Conservation (phyloP, 92 coral and sea anemone genomes). For the Porites lobata region DNA sequence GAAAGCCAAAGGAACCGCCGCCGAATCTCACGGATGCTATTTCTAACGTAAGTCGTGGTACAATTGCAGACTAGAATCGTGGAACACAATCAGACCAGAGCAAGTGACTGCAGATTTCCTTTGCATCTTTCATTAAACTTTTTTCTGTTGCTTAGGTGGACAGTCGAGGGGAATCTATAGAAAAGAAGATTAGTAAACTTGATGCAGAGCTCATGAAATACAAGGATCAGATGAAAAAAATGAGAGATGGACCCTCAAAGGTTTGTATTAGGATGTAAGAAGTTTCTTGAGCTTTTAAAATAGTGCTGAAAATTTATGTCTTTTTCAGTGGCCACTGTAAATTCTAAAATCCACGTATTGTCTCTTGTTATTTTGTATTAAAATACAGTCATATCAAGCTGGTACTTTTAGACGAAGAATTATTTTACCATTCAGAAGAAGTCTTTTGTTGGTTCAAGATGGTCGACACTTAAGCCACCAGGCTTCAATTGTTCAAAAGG, state of each 20-base stretch:
- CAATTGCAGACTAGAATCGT: not conserved
- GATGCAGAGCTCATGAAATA: conserved; percentile 95
- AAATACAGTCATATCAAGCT: too few species aligned
- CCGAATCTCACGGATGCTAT: conserved; percentile 98
- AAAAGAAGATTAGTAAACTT: conserved; percentile 92
- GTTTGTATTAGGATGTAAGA: conserved; percentile 37
- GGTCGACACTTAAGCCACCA: too few species aligned
- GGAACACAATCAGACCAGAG: not conserved
- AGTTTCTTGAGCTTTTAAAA: too few species aligned
- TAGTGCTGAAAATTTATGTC: too few species aligned
- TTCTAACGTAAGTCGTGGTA: conserved; percentile 75
- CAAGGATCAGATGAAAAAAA: conserved; percentile 99
- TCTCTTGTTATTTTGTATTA: too few species aligned
- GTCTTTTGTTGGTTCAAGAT: too few species aligned
- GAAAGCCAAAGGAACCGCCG: conserved; percentile 97
- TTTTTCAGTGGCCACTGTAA: too few species aligned
- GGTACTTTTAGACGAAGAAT: too few species aligned
- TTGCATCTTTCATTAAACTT: not conserved
- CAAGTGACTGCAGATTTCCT: not conserved
- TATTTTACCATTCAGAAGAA: too few species aligned
- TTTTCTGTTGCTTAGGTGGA: conserved; percentile 75
- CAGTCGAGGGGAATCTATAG: conserved; percentile 97
- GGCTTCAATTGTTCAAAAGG: too few species aligned
- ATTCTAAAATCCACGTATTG: too few species aligned
- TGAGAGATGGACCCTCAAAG: conserved; percentile 99